Evolutionary conservation across 1,140 invertebrate species (phyloP).

Genomic region (Hylyphantes graminicola): DNA sequence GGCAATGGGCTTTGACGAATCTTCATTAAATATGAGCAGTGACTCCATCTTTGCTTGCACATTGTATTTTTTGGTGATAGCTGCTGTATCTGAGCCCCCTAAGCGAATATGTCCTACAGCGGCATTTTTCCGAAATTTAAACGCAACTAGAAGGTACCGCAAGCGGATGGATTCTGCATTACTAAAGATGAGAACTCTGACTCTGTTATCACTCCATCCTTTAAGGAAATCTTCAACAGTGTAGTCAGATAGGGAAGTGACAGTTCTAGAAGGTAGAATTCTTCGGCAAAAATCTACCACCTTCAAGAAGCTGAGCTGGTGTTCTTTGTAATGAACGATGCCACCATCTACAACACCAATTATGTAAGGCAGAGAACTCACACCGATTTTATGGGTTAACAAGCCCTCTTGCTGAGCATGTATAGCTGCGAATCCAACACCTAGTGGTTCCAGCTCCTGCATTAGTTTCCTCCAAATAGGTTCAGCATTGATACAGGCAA

Average conservation of each 20-base stretch:
- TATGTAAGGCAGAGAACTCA: conserved; percentile 83
- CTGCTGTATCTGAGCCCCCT: conserved; percentile 61
- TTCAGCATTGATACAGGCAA: conserved; percentile 86
- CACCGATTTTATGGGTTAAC: conserved; percentile 80
- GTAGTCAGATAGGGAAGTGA: conserved; percentile 77
- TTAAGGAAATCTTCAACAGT: conserved; percentile 83
- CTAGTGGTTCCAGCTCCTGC: conserved; percentile 82
- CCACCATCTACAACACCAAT: conserved; percentile 85
- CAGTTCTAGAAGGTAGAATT: conserved; percentile 84
- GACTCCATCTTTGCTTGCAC: conserved; percentile 83
- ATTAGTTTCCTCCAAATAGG: conserved; percentile 79
- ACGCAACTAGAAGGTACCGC: conserved; percentile 89
- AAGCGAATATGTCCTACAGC: conserved; percentile 82
- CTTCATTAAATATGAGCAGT: conserved; percentile 91
- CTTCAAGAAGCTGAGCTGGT: conserved; percentile 79
- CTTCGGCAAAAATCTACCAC: conserved; percentile 86
- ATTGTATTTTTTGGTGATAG: conserved; percentile 71
- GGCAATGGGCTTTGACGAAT: conserved; percentile 81
- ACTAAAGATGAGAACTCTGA: conserved; percentile 89
- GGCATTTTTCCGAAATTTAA: conserved; percentile 83
- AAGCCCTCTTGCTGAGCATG: conserved; percentile 83
- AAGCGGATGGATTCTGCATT: conserved; percentile 80
- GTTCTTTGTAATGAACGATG: conserved; percentile 82
- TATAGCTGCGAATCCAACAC: conserved; percentile 76
- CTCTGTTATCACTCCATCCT: conserved; percentile 91